Evolutionary conservation across 2,888 invertebrate species (phyloP), one percentile per base, ranked within the genome.

Genomic region (Caenorhabditis zanzibari): DNA sequence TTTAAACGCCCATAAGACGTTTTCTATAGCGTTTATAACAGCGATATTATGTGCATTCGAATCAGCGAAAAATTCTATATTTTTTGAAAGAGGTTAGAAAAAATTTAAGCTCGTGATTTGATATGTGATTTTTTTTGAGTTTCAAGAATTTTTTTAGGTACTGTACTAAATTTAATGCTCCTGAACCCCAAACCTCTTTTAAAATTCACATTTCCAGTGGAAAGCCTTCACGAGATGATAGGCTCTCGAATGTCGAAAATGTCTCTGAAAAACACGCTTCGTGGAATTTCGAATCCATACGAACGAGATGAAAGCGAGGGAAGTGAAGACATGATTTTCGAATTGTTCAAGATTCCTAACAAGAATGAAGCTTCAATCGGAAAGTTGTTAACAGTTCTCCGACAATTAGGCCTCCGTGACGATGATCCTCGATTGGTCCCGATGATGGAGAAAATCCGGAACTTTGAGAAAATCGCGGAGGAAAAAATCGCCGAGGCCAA

Each of bases 281-380:
- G 84, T 32, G 85, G 85, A 38, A 82, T 87, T 14, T 85, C 85
- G 14, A 85, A 85, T 35, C 87, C 87, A 3, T 87, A 87, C 56
- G 87, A 85, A 52, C 35, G 85, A 16, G 86, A 87, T 16, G 84
- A 81, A 41, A 79, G 19, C 12, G 69, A 69, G 28, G 66, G 76
- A 49, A 77, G 81, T 52, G 83, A 83, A 22, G 84, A 84, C 38
- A 74, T 79, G 72, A 64, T 90, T 71, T 90, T 87, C 81, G 88
- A 91, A n/a, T 69, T 89, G 32, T 91, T 91, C 87, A 91, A 91
- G 80, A 85, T 90, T n/a, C 90, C 91, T 7, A 87, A 89, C 56
- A 89, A 87, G 71, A 86, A 90, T 28, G 90, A 91, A 58, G 91
- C 91, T 6, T 89, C 88, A 22, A 90, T 91, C 61, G 89, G 90